phyloP scores from a whole-genome alignment of 2,797 vertebrate species.

The Lemur catta region DNA sequence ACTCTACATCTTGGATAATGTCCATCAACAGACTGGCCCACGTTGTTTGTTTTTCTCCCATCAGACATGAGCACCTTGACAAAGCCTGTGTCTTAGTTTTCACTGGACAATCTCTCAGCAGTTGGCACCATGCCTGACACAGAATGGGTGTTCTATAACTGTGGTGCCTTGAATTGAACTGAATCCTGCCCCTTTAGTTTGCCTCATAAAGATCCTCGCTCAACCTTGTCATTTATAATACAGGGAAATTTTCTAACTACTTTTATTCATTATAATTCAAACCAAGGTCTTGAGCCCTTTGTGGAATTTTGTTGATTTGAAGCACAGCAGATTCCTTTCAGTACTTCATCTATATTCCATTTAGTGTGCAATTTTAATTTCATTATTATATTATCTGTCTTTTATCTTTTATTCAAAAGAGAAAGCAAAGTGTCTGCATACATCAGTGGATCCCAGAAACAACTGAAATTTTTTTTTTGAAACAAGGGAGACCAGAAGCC shows the following conservation, averaged over 20 bases:
- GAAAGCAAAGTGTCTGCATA: slow-evolving; percentile 1
- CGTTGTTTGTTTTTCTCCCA: not conserved
- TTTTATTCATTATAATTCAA: slow-evolving; percentile 49
- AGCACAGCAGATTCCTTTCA: slow-evolving; percentile 41
- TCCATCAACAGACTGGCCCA: not conserved
- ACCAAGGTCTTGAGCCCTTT: slow-evolving; percentile 32
- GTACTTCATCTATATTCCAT: slow-evolving; percentile 55
- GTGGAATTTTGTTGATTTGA: slow-evolving; percentile 50
- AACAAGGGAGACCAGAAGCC: not conserved
- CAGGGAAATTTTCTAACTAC: not conserved
- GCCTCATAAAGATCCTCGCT: not conserved
- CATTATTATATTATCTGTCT: slow-evolving; percentile 46
- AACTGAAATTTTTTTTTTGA: slow-evolving; percentile 25
- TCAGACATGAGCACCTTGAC: not conserved
- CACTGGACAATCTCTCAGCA: not conserved
- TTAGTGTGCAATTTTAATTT: slow-evolving; percentile 55
- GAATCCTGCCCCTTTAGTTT: not conserved
- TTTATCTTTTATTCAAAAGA: slow-evolving; percentile 56
- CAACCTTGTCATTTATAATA: not conserved
- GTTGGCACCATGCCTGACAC: not conserved
- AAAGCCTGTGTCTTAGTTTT: not conserved
- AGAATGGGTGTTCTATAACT: not conserved
- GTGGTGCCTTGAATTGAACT: not conserved
- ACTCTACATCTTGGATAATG: not conserved
- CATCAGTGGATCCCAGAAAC: slow-evolving; percentile 26